phyloP scores from a whole-genome alignment of 2,888 invertebrate species.

The Argyresthia albistria region DNA sequence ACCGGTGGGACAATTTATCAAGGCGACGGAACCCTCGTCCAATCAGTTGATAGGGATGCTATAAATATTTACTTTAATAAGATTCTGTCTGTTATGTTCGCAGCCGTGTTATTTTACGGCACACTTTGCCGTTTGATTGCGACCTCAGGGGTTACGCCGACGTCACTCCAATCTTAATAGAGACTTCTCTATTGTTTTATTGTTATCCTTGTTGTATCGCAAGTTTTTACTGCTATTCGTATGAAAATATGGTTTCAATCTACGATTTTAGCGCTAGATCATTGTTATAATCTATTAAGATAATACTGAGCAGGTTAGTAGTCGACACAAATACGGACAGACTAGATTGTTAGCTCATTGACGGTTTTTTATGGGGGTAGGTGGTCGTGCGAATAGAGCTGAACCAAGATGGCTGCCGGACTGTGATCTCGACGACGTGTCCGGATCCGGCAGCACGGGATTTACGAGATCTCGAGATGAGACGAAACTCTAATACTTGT shows the following conservation, averaged over 20 bases:
- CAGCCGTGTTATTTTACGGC: slow-evolving; percentile 59
- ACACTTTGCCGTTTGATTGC: slow-evolving; percentile 52
- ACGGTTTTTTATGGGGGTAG: too few relatives aligned
- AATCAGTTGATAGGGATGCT: slow-evolving; percentile 67
- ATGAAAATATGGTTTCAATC: too few relatives aligned
- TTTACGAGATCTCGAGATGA: slow-evolving; percentile 51
- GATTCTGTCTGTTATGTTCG: slow-evolving; percentile 66
- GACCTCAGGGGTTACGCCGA: slow-evolving; percentile 8
- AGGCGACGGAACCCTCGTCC: slow-evolving; percentile 62
- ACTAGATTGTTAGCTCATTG: too few relatives aligned
- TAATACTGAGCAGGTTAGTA: too few relatives aligned
- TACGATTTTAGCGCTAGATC: too few relatives aligned
- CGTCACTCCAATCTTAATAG: too few relatives aligned
- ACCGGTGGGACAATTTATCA: slow-evolving; percentile 64
- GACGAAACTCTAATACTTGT: too few relatives aligned
- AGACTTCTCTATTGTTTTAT: too few relatives aligned
- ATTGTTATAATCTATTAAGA: too few relatives aligned
- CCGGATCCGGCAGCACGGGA: slow-evolving; percentile 36
- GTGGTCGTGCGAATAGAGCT: background rate
- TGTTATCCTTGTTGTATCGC: too few relatives aligned
- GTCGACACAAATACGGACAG: too few relatives aligned
- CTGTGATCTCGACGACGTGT: slow-evolving; percentile 55
- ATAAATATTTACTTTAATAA: slow-evolving; percentile 73
- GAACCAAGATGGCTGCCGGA: slow-evolving; percentile 15
- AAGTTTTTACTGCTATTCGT: too few relatives aligned